phyloP scores from a whole-genome alignment of 2,888 invertebrate genomes.

The Parelbella ahira region DNA sequence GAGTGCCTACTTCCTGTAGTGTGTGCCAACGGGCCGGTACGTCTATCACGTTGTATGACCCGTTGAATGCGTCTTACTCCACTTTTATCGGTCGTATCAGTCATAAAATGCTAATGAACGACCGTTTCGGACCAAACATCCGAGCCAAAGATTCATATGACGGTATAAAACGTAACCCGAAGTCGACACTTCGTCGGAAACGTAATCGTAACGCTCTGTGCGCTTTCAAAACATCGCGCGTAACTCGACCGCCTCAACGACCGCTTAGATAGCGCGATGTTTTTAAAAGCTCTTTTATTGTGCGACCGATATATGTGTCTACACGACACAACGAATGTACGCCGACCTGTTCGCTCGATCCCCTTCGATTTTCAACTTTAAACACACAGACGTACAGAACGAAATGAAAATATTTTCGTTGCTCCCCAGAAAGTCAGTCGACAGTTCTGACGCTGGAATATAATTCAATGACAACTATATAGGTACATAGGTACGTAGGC shows the following conservation, averaged over 20 bases:
- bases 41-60: constrained; percentile 73
- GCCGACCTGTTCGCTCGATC: constrained; percentile 2
- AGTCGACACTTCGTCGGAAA: constrained; percentile 71
- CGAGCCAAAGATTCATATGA: constrained; percentile 79
- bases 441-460: constrained; percentile 6
- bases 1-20: constrained; percentile 59
- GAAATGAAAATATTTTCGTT: neutral
- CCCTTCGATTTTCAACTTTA: constrained; percentile 4
- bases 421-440: constrained; percentile 4
- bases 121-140: constrained; percentile 77
- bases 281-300: constrained; percentile 77
- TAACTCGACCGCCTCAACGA: constrained; percentile 67
- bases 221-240: constrained; percentile 76
- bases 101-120: constrained; percentile 81
- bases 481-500: neutral
- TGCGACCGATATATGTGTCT: constrained; percentile 31
- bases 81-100: constrained; percentile 78
- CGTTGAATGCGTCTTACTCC: constrained; percentile 77
- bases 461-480: constrained; percentile 10
- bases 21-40: constrained; percentile 57
- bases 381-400: neutral
- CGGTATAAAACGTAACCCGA: constrained; percentile 77
- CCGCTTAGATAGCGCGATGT: constrained; percentile 66
- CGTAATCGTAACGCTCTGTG: constrained; percentile 48
- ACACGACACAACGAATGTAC: constrained; percentile 12